Conservation (phyloP, 1,140 invertebrate genomes). For the Ostrea edulis region DNA sequence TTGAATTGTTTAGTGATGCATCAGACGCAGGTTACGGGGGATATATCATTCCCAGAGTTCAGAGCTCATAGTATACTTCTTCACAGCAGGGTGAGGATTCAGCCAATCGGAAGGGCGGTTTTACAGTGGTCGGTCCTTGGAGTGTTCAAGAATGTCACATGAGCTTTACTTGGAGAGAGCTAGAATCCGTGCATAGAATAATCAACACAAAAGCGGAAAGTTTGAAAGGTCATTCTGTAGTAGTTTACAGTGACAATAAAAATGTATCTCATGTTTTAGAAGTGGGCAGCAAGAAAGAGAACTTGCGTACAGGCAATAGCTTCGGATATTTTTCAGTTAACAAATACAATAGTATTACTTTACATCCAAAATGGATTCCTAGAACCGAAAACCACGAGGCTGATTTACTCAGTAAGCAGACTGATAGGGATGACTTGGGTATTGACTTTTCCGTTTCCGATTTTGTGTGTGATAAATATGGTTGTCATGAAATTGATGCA, state of each 20-base stretch:
- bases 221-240: not conserved
- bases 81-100: not conserved
- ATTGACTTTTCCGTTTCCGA: not conserved
- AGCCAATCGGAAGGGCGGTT: not conserved
- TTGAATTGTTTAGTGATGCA: conserved; percentile 3
- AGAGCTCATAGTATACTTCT: not conserved
- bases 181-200: not conserved
- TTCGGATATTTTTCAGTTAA: conserved; percentile 35
- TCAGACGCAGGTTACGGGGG: not conserved
- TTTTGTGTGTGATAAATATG: not conserved
- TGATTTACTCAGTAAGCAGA: conserved; percentile 40
- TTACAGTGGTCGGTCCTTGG: not conserved
- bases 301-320: conserved; percentile 4
- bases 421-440: conserved; percentile 49
- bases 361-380: conserved; percentile 45
- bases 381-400: conserved; percentile 44
- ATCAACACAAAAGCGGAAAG: not conserved
- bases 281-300: not conserved
- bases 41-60: not conserved
- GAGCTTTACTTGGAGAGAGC: not conserved
- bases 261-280: conserved; percentile 4
- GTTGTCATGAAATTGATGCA: conserved; percentile 48
- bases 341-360: not conserved
- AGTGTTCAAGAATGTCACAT: not conserved
- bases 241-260: conserved; percentile 5